Base-by-base conservation (phyloP, 53 echinoderm and acorn worm species). In the Actinopyga echinites region DNA sequence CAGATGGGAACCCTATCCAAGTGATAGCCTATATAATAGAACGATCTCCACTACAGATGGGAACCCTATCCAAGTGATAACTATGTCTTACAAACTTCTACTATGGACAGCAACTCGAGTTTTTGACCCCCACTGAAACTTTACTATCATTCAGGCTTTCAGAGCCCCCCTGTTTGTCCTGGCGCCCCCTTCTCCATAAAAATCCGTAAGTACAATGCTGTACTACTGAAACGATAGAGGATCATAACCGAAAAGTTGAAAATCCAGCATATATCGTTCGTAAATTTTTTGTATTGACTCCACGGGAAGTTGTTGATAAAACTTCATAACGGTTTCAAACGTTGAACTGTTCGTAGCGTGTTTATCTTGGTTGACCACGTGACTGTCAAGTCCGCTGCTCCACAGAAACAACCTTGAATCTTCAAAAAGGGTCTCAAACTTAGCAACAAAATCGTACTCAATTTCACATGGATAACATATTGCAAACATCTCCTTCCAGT, bases 391-490 rank as follows among this genome's bases (percentile, higher is more conserved):
- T 6, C 77, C 77, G 56, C 31, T 77, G 56, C 77, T 56, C 19
- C 28, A 33, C 31, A 77, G 77, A 31, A 77, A 77, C 13, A 28
- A 56, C 10, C 30, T 53, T 20, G 77, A 30, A 33, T 77, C 77
- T 21, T 77, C 31, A 10, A 21, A 23, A 20, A 77, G 77, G 49
- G 56, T 77, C 49, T 77, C 77, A 21, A 77, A 24, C 21, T 77
- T 77, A 2, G 77, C 77, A 17, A 77, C 29, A 20, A 30, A 77
- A 32, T 77, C 77, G 30, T 77, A 77, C 31, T 77, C 77, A 13
- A 77, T 77, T 19, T 77, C 77, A 30, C 77, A 77, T 11, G 77
- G 77, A 15, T 26, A 77, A 56, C 77, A 77, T 23, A 77, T 55
- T 29, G 44, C 28, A 77, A 17, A 30, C 54, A 77, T 30, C 30